These are phyloP conservation scores for Bos indicus DNA, from an alignment of 2,113 vertebrate species.

Conservation along the genomic window DNA sequence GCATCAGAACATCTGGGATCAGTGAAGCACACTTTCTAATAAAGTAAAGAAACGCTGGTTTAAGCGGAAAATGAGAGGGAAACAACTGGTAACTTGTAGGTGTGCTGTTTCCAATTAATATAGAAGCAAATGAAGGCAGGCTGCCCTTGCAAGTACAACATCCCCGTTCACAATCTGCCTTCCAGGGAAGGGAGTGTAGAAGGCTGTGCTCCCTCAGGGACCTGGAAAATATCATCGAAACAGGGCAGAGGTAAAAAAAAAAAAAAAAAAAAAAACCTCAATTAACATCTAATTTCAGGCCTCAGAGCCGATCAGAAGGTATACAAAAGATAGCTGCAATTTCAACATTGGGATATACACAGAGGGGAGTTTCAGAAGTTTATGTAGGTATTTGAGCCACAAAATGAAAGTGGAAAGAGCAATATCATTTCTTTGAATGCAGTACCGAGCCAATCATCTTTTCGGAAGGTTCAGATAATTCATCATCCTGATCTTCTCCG, in stretches of 20 bases:
- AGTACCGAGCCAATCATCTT: background rate
- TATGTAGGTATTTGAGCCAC: background rate
- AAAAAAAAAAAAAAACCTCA: background rate
- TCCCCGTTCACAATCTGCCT: background rate
- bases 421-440: conserved; percentile 15
- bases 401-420: background rate
- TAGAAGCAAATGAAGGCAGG: background rate
- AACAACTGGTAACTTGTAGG: background rate
- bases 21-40: conserved; percentile 40
- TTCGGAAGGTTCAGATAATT: conserved; percentile 8
- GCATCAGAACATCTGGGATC: conserved; percentile 60
- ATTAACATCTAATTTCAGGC: conserved; percentile 29
- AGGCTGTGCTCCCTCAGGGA: background rate
- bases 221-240: background rate
- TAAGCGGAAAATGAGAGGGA: background rate
- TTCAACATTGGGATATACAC: background rate
- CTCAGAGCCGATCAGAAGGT: background rate
- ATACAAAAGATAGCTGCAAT: background rate
- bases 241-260: background rate
- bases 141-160: background rate
- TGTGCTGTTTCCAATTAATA: conserved; percentile 29
- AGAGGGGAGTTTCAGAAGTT: background rate
- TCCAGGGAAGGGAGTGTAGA: background rate
- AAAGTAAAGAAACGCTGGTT: conserved; percentile 45
- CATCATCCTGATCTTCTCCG: conserved; percentile 22